Conservation (phyloP, 2,888 invertebrate genomes). For the Bellardia pandia region DNA sequence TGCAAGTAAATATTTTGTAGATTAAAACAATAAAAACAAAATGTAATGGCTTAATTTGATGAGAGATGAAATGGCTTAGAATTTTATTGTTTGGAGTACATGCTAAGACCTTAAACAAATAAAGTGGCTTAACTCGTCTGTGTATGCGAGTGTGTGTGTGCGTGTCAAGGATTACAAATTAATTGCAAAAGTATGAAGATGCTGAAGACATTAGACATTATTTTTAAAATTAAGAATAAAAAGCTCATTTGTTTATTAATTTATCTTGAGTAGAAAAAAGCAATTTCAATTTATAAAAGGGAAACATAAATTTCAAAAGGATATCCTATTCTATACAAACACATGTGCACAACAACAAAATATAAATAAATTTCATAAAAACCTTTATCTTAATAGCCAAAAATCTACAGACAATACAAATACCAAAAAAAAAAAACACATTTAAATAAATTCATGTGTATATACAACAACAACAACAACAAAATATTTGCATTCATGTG, state of each 20-base stretch:
- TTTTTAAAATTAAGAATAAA: constrained; percentile 8
- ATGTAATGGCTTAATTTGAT: constrained; percentile 63
- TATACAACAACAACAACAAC: not conserved
- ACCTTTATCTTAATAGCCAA: constrained; percentile 58
- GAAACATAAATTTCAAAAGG: constrained; percentile 53
- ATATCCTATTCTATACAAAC: constrained; percentile 36
- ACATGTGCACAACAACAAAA: not conserved
- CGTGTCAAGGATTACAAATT: constrained; percentile 65
- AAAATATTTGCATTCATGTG: constrained; percentile 54
- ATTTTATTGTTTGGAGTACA: constrained; percentile 36
- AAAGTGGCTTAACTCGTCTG: constrained; percentile 8
- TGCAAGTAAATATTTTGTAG: constrained; percentile 50
- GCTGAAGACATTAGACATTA: constrained; percentile 24
- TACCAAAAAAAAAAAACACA: not conserved
- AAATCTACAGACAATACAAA: constrained; percentile 42
- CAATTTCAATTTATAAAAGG: constrained; percentile 57
- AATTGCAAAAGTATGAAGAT: constrained; percentile 50
- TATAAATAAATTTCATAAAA: constrained; percentile 18
- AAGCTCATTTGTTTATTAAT: constrained; percentile 60
- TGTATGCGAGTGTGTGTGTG: not conserved
- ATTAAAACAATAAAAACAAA: constrained; percentile 60
- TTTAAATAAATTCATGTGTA: constrained; percentile 27
- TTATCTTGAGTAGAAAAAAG: constrained; percentile 8
- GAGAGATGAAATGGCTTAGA: constrained; percentile 42
- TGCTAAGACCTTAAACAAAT: constrained; percentile 51